Conservation (phyloP, 2,113 vertebrate species). For the Ia io region DNA sequence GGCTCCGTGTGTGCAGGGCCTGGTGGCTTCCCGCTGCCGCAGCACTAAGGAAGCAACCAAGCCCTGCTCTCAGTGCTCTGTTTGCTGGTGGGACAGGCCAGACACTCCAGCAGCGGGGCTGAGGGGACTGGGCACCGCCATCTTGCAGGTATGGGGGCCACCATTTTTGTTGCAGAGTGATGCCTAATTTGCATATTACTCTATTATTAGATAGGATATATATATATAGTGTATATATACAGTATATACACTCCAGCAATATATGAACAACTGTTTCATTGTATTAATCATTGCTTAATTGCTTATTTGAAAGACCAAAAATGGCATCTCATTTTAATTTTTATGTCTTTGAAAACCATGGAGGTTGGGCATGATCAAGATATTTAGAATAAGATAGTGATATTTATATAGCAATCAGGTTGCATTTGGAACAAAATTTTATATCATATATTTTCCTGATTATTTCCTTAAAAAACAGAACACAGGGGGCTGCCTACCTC, state of each 20-base stretch:
- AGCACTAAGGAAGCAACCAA: no score
- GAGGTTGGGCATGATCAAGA: neutral
- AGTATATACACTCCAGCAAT: neutral
- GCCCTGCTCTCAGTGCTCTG: no score
- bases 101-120: no score
- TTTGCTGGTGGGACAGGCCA: no score
- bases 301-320: conserved; percentile 31
- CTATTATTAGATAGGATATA: no score
- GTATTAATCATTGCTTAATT: conserved; percentile 13
- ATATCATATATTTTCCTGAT: neutral
- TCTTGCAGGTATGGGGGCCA: no score
- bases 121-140: no score
- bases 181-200: no score
- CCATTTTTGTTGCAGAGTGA: no score
- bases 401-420: neutral
- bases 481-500: neutral
- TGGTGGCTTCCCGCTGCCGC: no score
- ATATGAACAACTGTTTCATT: conserved; percentile 29
- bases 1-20: no score
- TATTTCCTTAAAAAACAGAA: conserved; percentile 13
- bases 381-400: conserved; percentile 3
- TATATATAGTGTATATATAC: no score
- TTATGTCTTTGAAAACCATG: conserved; percentile 42
- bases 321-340: neutral
- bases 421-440: conserved; percentile 37